Base-by-base conservation (phyloP, 2,888 invertebrate species). In the Zhuqinia jingwanae region DNA sequence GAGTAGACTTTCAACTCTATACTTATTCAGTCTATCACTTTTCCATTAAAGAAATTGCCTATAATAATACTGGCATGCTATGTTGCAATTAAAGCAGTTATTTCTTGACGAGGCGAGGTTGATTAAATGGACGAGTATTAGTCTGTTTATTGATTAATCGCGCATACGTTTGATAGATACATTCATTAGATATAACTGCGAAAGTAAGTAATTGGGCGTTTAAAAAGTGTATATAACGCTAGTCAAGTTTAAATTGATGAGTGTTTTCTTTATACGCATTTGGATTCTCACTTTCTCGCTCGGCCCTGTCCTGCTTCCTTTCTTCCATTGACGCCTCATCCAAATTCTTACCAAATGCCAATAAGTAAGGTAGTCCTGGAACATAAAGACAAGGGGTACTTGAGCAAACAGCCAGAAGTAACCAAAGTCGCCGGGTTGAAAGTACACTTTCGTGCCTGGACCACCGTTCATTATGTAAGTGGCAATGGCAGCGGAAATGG, bases 381-480 rank as follows among this genome's bases (percentile, higher is more conserved):
- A 95, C 58, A 96, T 92, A 91, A 95, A 96, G 17, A 95, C 92
- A 0, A 94, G 92, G 0, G 95, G 95, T 90, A 94, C 94, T 91
- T 95, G 95, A 17, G 95, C 89, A 90, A 95, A 92, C 91, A 95
- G 94, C 95, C 95, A 96, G 53, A 92, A 85, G 94, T 94, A 95
- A 22, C 95, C 95, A 89, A 94, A 94, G 83, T 95, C 95, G 70
- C 93, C 92, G 68, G 94, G 93, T 89, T 94, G 92, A 91, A 94
- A 95, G 92, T 96, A 96, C 20, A 96, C 93, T 22, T 94, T 94
- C 0, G 77, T 85, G 0, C 58, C 76, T 0, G 27, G 17, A 85
- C 96, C 96, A 15, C 94, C 96, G 89, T 96, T 95, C 89, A 93
- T 92, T 88, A 95, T 94, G 92, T 95, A 95, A 88, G 95, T 95